These are phyloP conservation scores for Tetragonula carbonaria DNA, from an alignment of 2,888 invertebrate genomes.

Conservation along the genomic window DNA sequence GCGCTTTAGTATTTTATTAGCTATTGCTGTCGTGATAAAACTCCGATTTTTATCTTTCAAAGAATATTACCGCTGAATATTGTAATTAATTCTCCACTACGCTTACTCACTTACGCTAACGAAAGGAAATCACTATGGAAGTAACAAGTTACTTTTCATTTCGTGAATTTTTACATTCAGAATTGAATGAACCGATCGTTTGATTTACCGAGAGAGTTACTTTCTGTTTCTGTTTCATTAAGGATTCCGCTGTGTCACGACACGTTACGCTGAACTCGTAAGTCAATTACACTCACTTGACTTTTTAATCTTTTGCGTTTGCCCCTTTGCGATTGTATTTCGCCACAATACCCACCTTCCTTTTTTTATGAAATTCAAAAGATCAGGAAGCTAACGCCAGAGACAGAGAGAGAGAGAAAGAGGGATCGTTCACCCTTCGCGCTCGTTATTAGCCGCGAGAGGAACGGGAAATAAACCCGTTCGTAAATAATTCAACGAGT, in stretches of 20 bases:
- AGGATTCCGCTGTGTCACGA: neutral
- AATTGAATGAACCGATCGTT: neutral
- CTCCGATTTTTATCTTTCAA: neutral
- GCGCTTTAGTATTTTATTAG: neutral
- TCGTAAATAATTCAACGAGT: neutral
- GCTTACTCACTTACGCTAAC: neutral
- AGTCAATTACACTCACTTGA: neutral
- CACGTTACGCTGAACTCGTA: neutral
- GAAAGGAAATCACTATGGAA: neutral
- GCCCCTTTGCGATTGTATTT: too few species aligned
- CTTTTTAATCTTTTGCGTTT: neutral
- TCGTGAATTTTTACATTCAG: neutral
- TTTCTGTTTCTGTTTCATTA: neutral
- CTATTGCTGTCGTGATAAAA: neutral
- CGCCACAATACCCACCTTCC: too few species aligned
- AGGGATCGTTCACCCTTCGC: conserved; percentile 2
- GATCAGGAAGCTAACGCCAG: conserved; percentile 10
- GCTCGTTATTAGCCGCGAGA: neutral
- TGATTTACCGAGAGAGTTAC: neutral
- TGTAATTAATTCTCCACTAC: neutral
- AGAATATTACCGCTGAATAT: neutral
- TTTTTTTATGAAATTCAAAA: conserved; percentile 3
- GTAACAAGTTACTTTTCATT: neutral
- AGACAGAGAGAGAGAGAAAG: neutral
- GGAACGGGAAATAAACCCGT: neutral